Evolutionary conservation across 2,888 invertebrate species (phyloP).

Genomic region (Hermaeophaga mercurialis): DNA sequence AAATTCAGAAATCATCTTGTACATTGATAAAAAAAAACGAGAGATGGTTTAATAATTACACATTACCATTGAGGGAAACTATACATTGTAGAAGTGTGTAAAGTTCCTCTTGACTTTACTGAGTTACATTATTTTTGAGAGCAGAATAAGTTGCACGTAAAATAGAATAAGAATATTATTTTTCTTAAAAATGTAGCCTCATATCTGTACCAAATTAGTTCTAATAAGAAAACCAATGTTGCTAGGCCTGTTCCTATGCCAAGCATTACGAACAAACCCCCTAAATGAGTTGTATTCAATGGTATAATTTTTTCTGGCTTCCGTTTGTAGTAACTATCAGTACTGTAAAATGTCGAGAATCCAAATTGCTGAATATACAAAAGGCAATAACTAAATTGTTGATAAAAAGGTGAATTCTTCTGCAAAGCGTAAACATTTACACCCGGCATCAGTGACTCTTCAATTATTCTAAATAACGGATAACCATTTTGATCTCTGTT

Average conservation of each 20-base stretch:
- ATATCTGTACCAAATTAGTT: background rate
- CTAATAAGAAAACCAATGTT: background rate
- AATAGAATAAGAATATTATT: too few relatives aligned
- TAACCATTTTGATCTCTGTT: background rate
- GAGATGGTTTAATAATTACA: too few relatives aligned
- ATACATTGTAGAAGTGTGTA: too few relatives aligned
- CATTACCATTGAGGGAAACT: too few relatives aligned
- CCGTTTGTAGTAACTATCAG: background rate
- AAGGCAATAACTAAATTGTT: background rate
- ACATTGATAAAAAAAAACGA: too few relatives aligned
- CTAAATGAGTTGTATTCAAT: conserved; percentile 1
- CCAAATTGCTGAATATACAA: conserved; percentile 5
- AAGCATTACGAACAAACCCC: background rate
- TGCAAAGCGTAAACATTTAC: conserved; percentile 2
- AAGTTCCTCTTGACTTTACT: too few relatives aligned
- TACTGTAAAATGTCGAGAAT: background rate
- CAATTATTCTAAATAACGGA: background rate
- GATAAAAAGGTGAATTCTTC: conserved; percentile 5
- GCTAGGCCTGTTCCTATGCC: background rate
- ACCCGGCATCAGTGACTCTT: conserved; percentile 9
- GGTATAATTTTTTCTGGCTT: background rate
- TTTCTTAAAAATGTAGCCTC: background rate
- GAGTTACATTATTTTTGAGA: too few relatives aligned
- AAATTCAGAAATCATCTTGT: too few relatives aligned
- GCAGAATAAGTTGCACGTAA: too few relatives aligned